Evolutionary conservation across 2,888 invertebrate species (phyloP).

Genomic region (Syrphus vitripennis): DNA sequence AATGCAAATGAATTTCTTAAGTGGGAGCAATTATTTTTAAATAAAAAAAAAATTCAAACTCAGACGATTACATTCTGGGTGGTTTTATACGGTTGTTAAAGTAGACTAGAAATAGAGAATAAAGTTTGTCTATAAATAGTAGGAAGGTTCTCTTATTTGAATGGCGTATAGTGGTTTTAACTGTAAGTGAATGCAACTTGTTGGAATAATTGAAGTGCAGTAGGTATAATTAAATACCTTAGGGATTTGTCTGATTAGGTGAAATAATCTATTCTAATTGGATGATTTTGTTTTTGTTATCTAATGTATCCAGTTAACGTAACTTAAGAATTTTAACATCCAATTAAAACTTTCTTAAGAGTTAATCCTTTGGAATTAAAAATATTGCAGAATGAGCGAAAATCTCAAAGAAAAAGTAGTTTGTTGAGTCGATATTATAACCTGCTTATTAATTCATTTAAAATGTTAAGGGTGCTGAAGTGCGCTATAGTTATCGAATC

Average conservation of each 20-base stretch:
- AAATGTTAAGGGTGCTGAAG: no score
- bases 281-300: background rate
- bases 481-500: no score
- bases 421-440: no score
- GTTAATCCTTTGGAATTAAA: no score
- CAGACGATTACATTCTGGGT: background rate
- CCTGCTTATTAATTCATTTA: no score
- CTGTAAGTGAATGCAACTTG: background rate
- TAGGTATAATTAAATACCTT: background rate
- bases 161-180: background rate
- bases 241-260: background rate
- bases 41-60: no score
- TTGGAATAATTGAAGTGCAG: background rate
- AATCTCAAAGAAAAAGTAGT: no score
- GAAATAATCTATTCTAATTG: background rate
- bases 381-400: no score
- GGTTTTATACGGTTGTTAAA: background rate
- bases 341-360: background rate
- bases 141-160: background rate
- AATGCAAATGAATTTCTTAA: constrained; percentile 31
- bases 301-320: background rate
- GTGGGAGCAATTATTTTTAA: constrained; percentile 54
- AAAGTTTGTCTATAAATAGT: background rate
- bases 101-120: background rate
- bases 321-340: background rate